These are phyloP conservation scores for Tenthredo scrophulariae DNA, from an alignment of 2,888 invertebrate genomes.

Conservation along the genomic window DNA sequence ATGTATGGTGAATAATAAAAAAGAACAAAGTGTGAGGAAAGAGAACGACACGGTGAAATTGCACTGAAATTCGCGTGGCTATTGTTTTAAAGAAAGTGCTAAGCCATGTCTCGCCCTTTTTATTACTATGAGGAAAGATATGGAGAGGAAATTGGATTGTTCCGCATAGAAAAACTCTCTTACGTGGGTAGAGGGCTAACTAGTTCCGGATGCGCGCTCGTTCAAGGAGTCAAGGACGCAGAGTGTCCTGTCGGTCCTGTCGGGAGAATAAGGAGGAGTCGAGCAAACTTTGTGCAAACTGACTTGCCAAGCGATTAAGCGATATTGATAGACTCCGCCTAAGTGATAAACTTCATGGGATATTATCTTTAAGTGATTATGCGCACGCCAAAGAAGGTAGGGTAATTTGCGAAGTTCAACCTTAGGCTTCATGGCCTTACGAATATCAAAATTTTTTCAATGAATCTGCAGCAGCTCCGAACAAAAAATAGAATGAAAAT, in stretches of 20 bases:
- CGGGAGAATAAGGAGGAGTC: background rate
- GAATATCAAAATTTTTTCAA: background rate
- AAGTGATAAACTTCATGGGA: constrained; percentile 50
- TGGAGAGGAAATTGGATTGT: constrained; percentile 5
- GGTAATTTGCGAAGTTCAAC: constrained; percentile 7
- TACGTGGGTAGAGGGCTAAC: background rate
- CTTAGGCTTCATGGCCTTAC: background rate
- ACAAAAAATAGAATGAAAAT: background rate
- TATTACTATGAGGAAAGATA: constrained; percentile 22
- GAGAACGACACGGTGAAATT: background rate
- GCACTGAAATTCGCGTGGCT: background rate
- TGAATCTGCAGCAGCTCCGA: background rate
- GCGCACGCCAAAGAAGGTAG: constrained; percentile 3
- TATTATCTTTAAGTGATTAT: constrained; percentile 46
- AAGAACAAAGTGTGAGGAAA: background rate
- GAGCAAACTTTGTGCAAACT: constrained; percentile 39
- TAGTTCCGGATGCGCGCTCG: background rate
- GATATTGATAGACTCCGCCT: constrained; percentile 47
- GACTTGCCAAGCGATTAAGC: constrained; percentile 47
- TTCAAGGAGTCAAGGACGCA: constrained; percentile 24
- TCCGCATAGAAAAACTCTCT: background rate
- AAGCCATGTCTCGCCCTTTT: background rate
- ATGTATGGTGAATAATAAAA: background rate
- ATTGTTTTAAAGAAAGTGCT: constrained; percentile 41
- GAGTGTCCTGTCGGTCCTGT: constrained; percentile 16